Base-by-base conservation (phyloP, 2,888 invertebrate species). In the Dynastes grantii region DNA sequence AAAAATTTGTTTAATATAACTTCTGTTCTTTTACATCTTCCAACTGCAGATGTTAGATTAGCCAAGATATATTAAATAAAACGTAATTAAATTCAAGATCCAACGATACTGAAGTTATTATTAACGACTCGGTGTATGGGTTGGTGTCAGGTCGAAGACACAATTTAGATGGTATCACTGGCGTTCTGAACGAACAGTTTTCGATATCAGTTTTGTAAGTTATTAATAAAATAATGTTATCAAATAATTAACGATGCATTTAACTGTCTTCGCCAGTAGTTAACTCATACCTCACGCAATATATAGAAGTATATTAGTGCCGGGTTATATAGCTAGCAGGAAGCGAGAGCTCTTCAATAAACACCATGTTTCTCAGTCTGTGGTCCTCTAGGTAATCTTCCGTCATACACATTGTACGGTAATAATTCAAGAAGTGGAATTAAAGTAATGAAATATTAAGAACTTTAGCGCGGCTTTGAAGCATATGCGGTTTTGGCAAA, bases 191-290 rank as follows among this genome's bases (percentile, higher is more conserved):
- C 37, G 64, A 64, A 64, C 55, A 22, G 45, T 11, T 11, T 22
- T 58, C 22, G 55, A 22, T 22, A 22, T 22, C 76, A 64, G 45
- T 63, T 64, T 64, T 49, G 63, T 76, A 45, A 64, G 45, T 76
- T 76, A 64, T 64, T 76, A 76, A 76, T 76, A 76, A 61, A 61
- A 76, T 76, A 76, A 76, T 64, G 76, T 64, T 76, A 76, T 76
- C 76, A 76, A 76, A 76, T 76, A 76, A 76, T 76, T 76, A 76
- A 63, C 29, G 63, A 29, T 51, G 22, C 16, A 64, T 63, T 76
- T 76, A 76, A 40, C 64, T 29, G 51, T 76, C 58, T 61, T 73
- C 55, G 37, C n/a, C 32, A 27, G 53, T 45, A 16, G 45, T 67
- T 67, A 9, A 67, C 40, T 45, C 9, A 45, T 11, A 45, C 45